Conservation (phyloP, 2,113 vertebrate species). For the Bothrops jararaca region DNA sequence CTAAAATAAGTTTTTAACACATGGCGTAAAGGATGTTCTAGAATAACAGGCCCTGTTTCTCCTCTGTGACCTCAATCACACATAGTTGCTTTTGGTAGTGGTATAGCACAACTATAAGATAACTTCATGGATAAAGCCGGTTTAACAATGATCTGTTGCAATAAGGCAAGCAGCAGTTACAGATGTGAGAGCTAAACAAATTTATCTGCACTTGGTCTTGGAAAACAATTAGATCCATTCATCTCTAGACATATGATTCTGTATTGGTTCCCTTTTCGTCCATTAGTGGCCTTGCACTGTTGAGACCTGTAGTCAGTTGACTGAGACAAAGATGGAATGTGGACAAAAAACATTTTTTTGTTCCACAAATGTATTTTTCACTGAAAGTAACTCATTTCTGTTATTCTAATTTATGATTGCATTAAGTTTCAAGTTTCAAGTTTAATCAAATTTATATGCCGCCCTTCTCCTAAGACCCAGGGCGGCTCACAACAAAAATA, state of each 20-base stretch:
- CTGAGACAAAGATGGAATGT: neutral
- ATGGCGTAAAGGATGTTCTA: neutral
- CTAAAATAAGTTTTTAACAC: neutral
- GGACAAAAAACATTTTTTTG: neutral
- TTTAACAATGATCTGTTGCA: neutral
- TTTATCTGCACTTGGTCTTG: neutral
- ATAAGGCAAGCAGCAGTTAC: neutral
- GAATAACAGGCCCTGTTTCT: neutral
- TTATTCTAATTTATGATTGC: rapidly evolving
- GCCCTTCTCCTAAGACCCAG: no score
- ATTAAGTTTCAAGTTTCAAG: no score
- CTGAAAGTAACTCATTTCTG: rapidly evolving
- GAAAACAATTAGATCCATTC: neutral
- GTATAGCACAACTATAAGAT: neutral
- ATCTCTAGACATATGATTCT: neutral
- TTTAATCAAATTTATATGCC: no score
- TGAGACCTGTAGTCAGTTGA: neutral
- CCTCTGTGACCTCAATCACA: neutral
- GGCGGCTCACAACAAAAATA: no score
- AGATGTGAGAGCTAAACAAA: neutral
- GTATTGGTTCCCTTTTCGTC: neutral
- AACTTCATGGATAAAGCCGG: neutral
- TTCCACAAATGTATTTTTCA: neutral
- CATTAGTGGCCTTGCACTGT: no score
- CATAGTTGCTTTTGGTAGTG: neutral